Base-by-base conservation (phyloP, 2,113 vertebrate genomes). In the Tringa solitaria region DNA sequence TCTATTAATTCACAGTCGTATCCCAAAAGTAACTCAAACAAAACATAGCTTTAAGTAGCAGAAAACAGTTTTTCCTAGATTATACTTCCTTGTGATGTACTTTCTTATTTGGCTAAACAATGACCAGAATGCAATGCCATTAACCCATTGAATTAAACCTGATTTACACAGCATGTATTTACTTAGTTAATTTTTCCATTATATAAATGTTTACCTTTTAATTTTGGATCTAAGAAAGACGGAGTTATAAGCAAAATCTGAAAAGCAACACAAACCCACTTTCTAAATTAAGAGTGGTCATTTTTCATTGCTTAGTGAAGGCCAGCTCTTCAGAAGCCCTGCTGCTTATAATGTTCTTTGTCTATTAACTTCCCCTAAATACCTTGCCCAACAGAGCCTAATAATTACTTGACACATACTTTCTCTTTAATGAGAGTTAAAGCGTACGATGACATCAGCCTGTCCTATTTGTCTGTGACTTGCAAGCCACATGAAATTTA, bases 351-450 rank as follows among this genome's bases (percentile, higher is more conserved):
- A 91, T 84, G 10, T 91, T 95, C 33, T 82, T 91, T 74, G 83
- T 83, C 87, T 83, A 94, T 88, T 95, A 94, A 90, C 48, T 87
- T 92, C 69, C 80, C 69, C 77, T 93, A 89, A 92, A 90, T 89
- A 89, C 76, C 1, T 2, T 91, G 39, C 68, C 76, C 73, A 92
- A 87, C 95, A 95, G 93, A 94, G 86, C 57, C 37, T 74, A 90
- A 51, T 53, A 93, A 95, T 83, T 90, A 81, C 80, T 82, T 69
- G 63, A 85, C 56, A 91, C 64, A 84, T 67, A 46, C 67, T 88
- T 86, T 76, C 70, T 89, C 65, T 95, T 92, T 85, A 96, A 96
- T 87, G 78, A 92, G 72, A 75, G 51, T 68, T 91, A 90, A 95
- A 78, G 63, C 48, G 61, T 80, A 63, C 0, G 3, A 86, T 95